Base-by-base conservation (phyloP, 2,888 invertebrate species). In the Drosophila subsilvestris region DNA sequence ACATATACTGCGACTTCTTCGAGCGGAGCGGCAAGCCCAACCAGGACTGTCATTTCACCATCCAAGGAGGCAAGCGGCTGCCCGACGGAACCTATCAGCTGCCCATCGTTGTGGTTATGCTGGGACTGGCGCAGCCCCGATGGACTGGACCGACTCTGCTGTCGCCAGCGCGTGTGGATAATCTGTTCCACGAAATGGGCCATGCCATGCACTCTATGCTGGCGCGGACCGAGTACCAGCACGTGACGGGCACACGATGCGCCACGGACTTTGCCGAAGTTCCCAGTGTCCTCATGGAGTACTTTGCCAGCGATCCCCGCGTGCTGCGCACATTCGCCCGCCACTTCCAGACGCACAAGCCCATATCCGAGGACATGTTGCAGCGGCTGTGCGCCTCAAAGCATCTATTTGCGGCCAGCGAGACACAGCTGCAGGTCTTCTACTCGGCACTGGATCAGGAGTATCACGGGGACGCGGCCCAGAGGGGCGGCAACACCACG, bases 151-250 rank as follows among this genome's bases (percentile, higher is more conserved):
- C 97, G 1, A 96, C 97, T 48, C 93, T 98, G 57, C 93, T 99
- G 60, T 94, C 95, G 25, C 96, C 97, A 0, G 94, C 95, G 18
- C 96, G 97, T 88, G 96, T 99, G 9, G 99, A 99, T 92, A 99
- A 99, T 93, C 93, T 99, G 76, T 99, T 99, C 92, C 99, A 99
- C 92, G 99, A 99, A 93, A 96, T 98, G 96, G 99, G 99, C 0
- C 99, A 99, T 93, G 99, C 99, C 17, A 95, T 99, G 94, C 99
- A 99, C 93, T 98, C 99, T 18, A 99, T 99, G 98, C 93, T 99
- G 78, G 99, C 98, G 2, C 94, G 98, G 74, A 98, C 99, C 0
- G 94, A 95, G 70, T 97, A 98, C 93, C 99, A 99, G 92, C 99
- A 99, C 93, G 98, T 99, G 49, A 96, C 98, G 4, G 99, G 99